phyloP scores from a whole-genome alignment of 1,140 invertebrate species.

The Tetramorium parvispinum region DNA sequence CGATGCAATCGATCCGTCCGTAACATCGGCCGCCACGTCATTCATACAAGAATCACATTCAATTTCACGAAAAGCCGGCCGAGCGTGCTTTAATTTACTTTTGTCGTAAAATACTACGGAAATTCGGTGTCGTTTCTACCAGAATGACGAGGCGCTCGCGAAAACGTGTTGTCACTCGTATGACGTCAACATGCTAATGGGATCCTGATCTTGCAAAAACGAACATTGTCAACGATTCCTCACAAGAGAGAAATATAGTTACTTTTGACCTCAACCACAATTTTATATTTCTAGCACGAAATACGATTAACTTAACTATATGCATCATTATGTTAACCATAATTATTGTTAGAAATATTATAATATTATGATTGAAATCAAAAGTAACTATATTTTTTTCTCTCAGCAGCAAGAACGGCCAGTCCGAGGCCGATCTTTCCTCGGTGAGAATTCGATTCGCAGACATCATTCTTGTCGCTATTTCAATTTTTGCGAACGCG shows the following conservation, averaged over 20 bases:
- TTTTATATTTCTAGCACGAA: no score
- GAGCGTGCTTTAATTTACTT: background rate
- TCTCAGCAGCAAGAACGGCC: no score
- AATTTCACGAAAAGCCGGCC: background rate
- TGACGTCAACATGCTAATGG: background rate
- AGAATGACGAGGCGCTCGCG: background rate
- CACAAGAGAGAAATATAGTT: no score
- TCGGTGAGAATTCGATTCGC: background rate
- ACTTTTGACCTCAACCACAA: no score
- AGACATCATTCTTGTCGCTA: background rate
- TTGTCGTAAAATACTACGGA: background rate
- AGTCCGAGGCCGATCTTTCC: background rate
- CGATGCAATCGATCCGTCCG: background rate
- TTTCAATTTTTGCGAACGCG: background rate
- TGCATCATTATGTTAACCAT: no score
- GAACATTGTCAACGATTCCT: background rate
- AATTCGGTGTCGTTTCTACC: background rate
- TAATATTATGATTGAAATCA: no score
- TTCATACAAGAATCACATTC: background rate
- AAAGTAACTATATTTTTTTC: no score
- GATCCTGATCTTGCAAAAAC: background rate
- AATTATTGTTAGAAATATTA: no score
- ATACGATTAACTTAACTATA: no score
- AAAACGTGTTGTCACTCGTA: background rate
- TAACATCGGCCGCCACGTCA: background rate